phyloP scores from a whole-genome alignment of 2,888 invertebrate species.

The Caradrina kadenii region DNA sequence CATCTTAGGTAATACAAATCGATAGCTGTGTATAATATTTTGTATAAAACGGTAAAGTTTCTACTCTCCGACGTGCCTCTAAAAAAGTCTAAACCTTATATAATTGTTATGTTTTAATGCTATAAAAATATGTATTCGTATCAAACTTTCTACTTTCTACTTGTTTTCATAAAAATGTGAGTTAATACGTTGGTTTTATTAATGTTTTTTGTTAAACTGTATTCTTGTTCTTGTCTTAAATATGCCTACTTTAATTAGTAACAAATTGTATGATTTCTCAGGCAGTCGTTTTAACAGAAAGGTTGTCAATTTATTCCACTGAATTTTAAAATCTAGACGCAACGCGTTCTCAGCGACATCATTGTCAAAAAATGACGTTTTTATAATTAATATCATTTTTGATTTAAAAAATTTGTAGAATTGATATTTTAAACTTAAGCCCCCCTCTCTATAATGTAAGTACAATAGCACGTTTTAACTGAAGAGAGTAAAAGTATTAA shows the following conservation, averaged over 20 bases:
- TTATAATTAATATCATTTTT: no score
- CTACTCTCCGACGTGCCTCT: not conserved
- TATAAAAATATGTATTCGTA: slow-evolving; percentile 14
- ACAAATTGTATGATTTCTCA: not conserved
- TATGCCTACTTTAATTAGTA: not conserved
- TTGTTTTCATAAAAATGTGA: not conserved
- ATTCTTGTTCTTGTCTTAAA: not conserved
- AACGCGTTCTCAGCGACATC: no score
- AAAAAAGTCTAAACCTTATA: slow-evolving; percentile 15
- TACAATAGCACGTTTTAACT: no score
- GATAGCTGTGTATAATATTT: slow-evolving; percentile 16
- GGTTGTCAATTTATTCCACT: no score
- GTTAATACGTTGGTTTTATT: not conserved
- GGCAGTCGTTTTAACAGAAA: no score
- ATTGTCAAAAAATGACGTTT: no score
- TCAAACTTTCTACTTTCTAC: slow-evolving; percentile 42
- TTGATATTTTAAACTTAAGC: no score
- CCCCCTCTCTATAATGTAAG: no score
- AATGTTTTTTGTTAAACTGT: not conserved
- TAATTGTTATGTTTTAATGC: slow-evolving; percentile 21
- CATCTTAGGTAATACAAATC: slow-evolving; percentile 22
- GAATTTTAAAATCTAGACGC: no score
- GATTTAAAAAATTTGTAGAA: no score
- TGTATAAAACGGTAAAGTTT: slow-evolving; percentile 2
- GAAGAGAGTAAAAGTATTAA: no score